Evolutionary conservation across 1,140 invertebrate species (phyloP).

Genomic region (Vanessa tameamea): DNA sequence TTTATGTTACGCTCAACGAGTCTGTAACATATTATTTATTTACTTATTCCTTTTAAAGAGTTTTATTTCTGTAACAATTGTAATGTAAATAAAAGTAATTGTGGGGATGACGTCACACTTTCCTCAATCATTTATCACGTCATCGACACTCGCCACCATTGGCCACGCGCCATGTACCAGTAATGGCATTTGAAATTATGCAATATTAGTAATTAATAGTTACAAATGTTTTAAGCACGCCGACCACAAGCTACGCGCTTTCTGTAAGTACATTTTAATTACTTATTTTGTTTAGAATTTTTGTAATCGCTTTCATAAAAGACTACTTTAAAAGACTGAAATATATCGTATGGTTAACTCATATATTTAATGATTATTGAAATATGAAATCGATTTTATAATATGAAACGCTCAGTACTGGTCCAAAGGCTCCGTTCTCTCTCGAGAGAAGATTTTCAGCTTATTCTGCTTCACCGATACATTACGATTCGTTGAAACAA

Average conservation of each 20-base stretch:
- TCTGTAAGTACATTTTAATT: not conserved
- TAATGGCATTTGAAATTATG: conserved; percentile 23
- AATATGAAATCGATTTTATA: too few species aligned
- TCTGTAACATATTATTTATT: too few species aligned
- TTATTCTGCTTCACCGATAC: too few species aligned
- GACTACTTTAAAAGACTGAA: too few species aligned
- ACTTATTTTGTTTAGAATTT: not conserved
- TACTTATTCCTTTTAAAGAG: not conserved
- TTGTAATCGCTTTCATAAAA: too few species aligned
- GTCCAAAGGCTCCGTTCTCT: too few species aligned
- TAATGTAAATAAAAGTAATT: conserved; percentile 8
- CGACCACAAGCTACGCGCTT: not conserved
- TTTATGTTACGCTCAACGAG: too few species aligned
- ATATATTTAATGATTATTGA: too few species aligned
- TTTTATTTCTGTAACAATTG: not conserved
- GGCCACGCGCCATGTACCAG: conserved; percentile 23
- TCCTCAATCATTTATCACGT: conserved; percentile 23
- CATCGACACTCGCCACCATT: conserved; percentile 23
- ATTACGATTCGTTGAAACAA: too few species aligned
- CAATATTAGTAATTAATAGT: conserved; percentile 20
- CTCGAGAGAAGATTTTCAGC: too few species aligned
- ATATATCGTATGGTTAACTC: too few species aligned
- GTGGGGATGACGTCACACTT: conserved; percentile 8
- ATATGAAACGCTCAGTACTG: too few species aligned
- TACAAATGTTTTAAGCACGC: conserved; percentile 8